Evolutionary conservation across 2,888 invertebrate genomes (phyloP), one percentile per base, ranked within the genome.

Genomic region (Pheosia gnoma): DNA sequence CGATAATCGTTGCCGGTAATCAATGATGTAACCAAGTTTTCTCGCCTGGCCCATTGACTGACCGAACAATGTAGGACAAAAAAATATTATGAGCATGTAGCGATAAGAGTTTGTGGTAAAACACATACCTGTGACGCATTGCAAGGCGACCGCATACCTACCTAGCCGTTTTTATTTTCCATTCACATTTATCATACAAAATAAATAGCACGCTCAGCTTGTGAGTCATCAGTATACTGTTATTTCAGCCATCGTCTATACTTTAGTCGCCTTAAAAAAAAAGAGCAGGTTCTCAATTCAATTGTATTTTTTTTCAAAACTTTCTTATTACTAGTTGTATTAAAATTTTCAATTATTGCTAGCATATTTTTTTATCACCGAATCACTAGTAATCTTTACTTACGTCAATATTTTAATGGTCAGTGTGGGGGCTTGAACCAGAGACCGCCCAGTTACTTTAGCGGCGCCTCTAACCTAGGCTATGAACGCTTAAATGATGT

Each of bases 151-250:
- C 47, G 58, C 67, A 72, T 62, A 59, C 47, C 62, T 61, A 65
- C 13, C 43, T 53, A 11, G 47, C 10, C 37, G 56, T 64, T 67
- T 25, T 71, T 68, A 68, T 67, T 65, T 72, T 66, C 65, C 63
- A 66, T 72, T 72, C 55, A 66, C 65, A 60, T 59, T 56, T 66
- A 73, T 68, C 63, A 59, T 43, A 63, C 55, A 60, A 71, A 63
- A 68, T 66, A 59, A 71, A 67, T 63, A 68, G 65, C 49, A 58
- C 39, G 52, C 39, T 59, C 61, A 36, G 37, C 25, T n/a, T 55
- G 55, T 72, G 68, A 74, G 7, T 74, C 65, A 74, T 58, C 5
- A 4, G 25, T 25, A 25, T 25, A 25, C 25, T 25, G 25, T 25
- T 25, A 25, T 25, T 25, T 25, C 0, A 25, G 25, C 25, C 25